Evolutionary conservation across 2,797 vertebrate species (phyloP).

Genomic region (Ispidina picta): DNA sequence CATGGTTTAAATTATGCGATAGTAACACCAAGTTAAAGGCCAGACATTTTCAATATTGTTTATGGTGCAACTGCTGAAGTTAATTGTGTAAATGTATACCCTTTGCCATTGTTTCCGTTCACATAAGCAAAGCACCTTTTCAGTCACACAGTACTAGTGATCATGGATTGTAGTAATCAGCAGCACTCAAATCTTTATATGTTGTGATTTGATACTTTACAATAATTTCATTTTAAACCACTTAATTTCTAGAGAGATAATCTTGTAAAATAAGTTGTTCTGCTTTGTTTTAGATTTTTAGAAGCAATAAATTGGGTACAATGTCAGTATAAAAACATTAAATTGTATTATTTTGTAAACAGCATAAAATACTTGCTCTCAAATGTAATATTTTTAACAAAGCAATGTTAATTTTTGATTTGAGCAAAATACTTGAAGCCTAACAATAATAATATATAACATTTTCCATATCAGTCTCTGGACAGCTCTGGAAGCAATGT

Average conservation of each 20-base stretch:
- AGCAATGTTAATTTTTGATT: neutral
- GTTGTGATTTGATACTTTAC: neutral
- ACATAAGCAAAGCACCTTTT: neutral
- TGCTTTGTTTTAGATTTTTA: neutral
- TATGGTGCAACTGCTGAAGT: neutral
- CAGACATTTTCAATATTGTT: neutral
- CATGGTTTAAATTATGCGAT: conserved; percentile 46
- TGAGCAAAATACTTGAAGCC: neutral
- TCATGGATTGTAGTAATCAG: neutral
- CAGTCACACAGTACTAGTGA: neutral
- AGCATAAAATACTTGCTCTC: neutral
- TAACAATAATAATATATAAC: rapidly evolving
- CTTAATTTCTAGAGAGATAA: neutral
- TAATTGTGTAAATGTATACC: neutral
- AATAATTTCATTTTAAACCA: neutral
- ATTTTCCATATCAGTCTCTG: neutral
- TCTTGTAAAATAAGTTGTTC: neutral
- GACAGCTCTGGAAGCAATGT: neutral
- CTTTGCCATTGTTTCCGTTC: neutral
- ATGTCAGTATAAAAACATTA: neutral
- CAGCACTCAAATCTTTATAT: neutral
- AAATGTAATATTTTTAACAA: neutral
- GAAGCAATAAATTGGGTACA: neutral
- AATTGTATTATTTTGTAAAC: neutral
- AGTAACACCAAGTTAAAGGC: conserved; percentile 16